Percentiles rank a stretch among this genome's conserved stretches.
These are phyloP conservation scores for Rhipidura dahli DNA, from an alignment of 2,113 vertebrate species.

Conservation along the genomic window DNA sequence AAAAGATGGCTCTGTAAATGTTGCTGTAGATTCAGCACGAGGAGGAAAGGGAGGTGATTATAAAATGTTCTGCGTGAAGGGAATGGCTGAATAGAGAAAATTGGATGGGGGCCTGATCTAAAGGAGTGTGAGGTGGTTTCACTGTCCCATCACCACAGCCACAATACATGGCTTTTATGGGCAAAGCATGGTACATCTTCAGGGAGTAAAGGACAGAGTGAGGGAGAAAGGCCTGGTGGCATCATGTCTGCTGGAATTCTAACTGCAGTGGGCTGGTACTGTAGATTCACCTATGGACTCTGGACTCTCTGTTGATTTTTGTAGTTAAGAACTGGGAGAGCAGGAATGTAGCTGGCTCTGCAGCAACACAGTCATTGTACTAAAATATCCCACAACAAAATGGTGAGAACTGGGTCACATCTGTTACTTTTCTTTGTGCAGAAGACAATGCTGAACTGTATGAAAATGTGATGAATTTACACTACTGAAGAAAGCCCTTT, in stretches of 20 bases:
- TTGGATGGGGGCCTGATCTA: not conserved
- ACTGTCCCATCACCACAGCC: not conserved
- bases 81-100: not conserved
- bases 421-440: conserved; percentile 26
- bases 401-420: conserved; percentile 45
- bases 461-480: conserved; percentile 16
- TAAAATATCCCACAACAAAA: not conserved
- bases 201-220: not conserved
- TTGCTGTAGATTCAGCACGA: not conserved
- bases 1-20: not conserved
- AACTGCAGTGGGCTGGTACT: not conserved
- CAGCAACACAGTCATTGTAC: not conserved
- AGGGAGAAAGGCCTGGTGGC: not conserved
- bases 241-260: not conserved
- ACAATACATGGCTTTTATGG: not conserved
- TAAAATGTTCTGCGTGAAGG: not conserved
- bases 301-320: not conserved
- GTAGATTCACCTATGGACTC: not conserved
- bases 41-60: not conserved
- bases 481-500: not conserved
- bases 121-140: not conserved
- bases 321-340: not conserved
- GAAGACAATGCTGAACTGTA: conserved; percentile 28
- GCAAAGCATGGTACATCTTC: not conserved
- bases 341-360: not conserved